Conservation (phyloP, 2,888 invertebrate genomes). For the Dynastes hyllus region DNA sequence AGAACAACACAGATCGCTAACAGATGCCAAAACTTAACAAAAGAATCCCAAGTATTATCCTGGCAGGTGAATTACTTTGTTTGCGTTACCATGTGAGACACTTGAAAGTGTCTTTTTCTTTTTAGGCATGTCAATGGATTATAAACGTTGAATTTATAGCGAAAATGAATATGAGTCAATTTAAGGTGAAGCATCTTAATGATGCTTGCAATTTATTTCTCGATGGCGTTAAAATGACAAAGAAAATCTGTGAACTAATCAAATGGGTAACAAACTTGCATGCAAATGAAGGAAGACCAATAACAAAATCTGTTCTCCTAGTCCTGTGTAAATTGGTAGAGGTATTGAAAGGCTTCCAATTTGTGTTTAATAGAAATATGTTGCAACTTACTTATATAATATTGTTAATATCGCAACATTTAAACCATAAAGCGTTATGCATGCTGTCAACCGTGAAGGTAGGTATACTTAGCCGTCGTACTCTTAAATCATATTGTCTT, state of each 20-base stretch:
- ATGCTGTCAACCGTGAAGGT: slow-evolving; percentile 81
- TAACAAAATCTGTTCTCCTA: slow-evolving; percentile 84
- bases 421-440: slow-evolving; percentile 82
- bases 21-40: slow-evolving; percentile 76
- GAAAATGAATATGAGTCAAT: slow-evolving; percentile 70
- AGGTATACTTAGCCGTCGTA: slow-evolving; percentile 54
- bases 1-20: slow-evolving; percentile 75
- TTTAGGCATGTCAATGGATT: slow-evolving; percentile 76
- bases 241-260: slow-evolving; percentile 72
- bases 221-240: slow-evolving; percentile 71
- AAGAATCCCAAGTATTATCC: slow-evolving; percentile 70
- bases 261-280: slow-evolving; percentile 80
- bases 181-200: slow-evolving; percentile 74
- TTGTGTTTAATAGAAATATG: slow-evolving; percentile 80
- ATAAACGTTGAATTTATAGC: slow-evolving; percentile 75
- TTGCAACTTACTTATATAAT: slow-evolving; percentile 82
- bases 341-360: slow-evolving; percentile 84
- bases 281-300: slow-evolving; percentile 82
- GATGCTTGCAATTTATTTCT: slow-evolving; percentile 74
- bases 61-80: slow-evolving; percentile 67
- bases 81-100: slow-evolving; percentile 69
- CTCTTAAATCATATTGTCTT: too few relatives aligned
- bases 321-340: slow-evolving; percentile 88
- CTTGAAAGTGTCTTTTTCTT: slow-evolving; percentile 54
- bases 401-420: slow-evolving; percentile 85